Conservation (phyloP, 1,140 invertebrate species). For the Achroia grisella region DNA sequence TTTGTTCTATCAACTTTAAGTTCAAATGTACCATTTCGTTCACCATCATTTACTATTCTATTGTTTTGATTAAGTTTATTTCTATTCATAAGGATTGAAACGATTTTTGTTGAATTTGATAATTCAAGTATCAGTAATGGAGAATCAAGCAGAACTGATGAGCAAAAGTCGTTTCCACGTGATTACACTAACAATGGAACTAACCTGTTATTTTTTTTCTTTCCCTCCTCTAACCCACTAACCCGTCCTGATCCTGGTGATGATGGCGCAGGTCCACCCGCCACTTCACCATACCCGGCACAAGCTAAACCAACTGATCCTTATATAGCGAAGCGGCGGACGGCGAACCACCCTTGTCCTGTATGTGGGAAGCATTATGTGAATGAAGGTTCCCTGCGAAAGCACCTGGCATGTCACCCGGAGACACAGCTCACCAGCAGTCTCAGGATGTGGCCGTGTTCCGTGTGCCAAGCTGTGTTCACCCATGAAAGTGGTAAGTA, state of each 20-base stretch:
- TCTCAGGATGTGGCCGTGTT: conserved; percentile 94
- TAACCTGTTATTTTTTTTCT: conserved; percentile 58
- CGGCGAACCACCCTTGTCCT: conserved; percentile 94
- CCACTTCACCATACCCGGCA: conserved; percentile 67
- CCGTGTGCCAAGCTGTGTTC: conserved; percentile 94
- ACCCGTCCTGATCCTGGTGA: conserved; percentile 58
- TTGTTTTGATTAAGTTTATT: conserved; percentile 13
- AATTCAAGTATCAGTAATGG: not conserved
- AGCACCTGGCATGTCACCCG: conserved; percentile 93
- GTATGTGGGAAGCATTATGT: conserved; percentile 96
- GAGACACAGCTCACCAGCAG: conserved; percentile 91
- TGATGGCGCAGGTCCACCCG: conserved; percentile 56
- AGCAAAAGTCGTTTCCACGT: conserved; percentile 10
- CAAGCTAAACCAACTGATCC: conserved; percentile 76
- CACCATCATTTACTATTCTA: not conserved
- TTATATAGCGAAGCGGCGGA: conserved; percentile 93
- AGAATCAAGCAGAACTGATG: not conserved
- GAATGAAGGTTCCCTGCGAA: conserved; percentile 93
- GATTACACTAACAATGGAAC: conserved; percentile 38
- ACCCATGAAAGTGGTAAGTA: conserved; percentile 92
- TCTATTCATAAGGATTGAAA: conserved; percentile 1
- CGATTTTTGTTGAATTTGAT: not conserved
- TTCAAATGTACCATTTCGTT: conserved; percentile 18
- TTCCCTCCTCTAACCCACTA: conserved; percentile 60
- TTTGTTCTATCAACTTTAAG: conserved; percentile 17